phyloP scores from a whole-genome alignment of 2,797 vertebrate species.

The Sebastes reedi region DNA sequence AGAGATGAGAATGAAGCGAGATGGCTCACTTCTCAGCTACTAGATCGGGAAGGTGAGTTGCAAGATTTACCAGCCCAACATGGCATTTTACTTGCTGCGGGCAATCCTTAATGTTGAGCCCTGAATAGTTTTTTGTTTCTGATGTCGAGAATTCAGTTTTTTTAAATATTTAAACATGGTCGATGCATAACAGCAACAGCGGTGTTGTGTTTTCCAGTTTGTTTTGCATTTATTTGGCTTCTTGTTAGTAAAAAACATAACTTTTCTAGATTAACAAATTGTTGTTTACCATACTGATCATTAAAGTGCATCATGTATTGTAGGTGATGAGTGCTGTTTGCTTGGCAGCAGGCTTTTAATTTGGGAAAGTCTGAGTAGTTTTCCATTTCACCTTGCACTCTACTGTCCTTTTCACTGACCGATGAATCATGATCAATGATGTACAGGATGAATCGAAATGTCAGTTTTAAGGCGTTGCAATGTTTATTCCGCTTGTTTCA shows the following conservation, averaged over 20 bases:
- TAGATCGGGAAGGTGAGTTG: no score
- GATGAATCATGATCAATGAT: background rate
- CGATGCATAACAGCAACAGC: no score
- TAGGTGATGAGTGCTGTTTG: no score
- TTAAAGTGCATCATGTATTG: background rate
- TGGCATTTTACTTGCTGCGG: fast-evolving
- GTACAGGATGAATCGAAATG: background rate
- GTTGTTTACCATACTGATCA: background rate
- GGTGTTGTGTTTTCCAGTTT: no score
- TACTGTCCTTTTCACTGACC: background rate
- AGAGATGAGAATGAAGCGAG: no score
- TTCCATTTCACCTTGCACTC: background rate
- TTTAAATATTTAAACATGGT: background rate
- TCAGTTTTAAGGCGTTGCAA: background rate
- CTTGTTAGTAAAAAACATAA: no score
- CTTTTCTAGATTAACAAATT: no score
- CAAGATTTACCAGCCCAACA: no score
- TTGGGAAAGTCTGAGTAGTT: background rate
- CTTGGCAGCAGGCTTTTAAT: no score
- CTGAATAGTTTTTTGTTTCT: background rate
- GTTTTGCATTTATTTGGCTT: no score
- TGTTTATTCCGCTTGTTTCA: background rate
- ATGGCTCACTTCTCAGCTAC: no score
- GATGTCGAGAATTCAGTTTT: background rate
- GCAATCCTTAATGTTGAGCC: no score